These are phyloP conservation scores for Nesogale talazaci DNA, from an alignment of 2,113 vertebrate genomes.

Conservation along the genomic window DNA sequence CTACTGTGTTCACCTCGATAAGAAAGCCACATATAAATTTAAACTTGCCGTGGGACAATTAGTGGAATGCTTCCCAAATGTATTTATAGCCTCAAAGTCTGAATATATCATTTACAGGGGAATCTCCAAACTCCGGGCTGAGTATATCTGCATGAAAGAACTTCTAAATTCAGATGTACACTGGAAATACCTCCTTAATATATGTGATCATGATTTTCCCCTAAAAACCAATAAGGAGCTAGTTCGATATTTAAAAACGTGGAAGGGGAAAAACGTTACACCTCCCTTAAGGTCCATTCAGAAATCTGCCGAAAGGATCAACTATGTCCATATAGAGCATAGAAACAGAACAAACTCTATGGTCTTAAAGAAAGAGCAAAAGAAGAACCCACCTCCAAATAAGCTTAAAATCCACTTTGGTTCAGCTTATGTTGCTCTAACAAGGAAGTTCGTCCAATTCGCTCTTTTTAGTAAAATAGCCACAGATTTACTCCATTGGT, in stretches of 20 bases:
- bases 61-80: not conserved
- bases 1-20: not conserved
- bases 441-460: not conserved
- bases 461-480: conserved; percentile 13
- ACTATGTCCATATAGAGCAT: not conserved
- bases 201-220: not conserved
- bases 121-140: not conserved
- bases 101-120: not conserved
- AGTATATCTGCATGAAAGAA: not conserved
- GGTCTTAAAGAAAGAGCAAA: not conserved
- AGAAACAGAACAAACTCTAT: not conserved
- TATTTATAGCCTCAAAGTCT: not conserved
- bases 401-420: conserved; percentile 3
- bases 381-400: not conserved
- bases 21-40: not conserved
- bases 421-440: not conserved
- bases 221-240: not conserved
- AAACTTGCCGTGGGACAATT: not conserved
- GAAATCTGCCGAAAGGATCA: not conserved
- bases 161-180: not conserved
- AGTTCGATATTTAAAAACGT: not conserved
- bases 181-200: not conserved
- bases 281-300: not conserved
- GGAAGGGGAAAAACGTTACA: not conserved
- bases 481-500: not conserved